Percentiles rank a stretch among this genome's conserved stretches.
Evolutionary conservation across 1,140 invertebrate genomes (phyloP).

Genomic region (Babylonia areolata): DNA sequence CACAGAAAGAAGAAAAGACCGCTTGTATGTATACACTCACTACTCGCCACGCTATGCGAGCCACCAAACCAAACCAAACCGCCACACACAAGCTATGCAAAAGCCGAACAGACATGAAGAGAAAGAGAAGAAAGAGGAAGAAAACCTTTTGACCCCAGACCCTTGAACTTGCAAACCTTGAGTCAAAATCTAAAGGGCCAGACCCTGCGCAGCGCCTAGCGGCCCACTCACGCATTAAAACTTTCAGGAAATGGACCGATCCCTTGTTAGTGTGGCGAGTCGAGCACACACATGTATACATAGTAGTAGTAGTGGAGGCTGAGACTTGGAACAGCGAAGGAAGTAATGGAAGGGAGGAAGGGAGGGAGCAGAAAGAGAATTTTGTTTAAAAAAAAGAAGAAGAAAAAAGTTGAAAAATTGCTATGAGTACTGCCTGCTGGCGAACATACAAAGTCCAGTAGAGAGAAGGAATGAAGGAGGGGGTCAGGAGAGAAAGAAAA

Average conservation of each 20-base stretch:
- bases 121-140: not conserved
- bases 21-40: no score
- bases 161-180: not conserved
- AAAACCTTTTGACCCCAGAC: not conserved
- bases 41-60: no score
- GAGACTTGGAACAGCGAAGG: no score
- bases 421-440: no score
- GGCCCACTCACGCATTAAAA: constrained; percentile 16
- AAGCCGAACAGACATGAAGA: not conserved
- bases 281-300: no score
- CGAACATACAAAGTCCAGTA: not conserved
- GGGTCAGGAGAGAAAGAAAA: not conserved
- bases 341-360: not conserved
- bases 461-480: not conserved
- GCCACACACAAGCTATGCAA: no score
- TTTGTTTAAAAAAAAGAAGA: no score
- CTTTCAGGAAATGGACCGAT: constrained; percentile 27
- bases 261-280: not conserved
- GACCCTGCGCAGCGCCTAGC: not conserved
- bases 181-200: constrained; percentile 18
- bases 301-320: no score
- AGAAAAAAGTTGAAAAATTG: no score
- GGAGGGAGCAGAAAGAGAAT: not conserved
- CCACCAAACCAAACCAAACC: no score
- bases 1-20: no score